Evolutionary conservation across 2,113 vertebrate species (phyloP), one percentile per base, ranked within the genome.

Genomic region (Grammomys dolichurus): DNA sequence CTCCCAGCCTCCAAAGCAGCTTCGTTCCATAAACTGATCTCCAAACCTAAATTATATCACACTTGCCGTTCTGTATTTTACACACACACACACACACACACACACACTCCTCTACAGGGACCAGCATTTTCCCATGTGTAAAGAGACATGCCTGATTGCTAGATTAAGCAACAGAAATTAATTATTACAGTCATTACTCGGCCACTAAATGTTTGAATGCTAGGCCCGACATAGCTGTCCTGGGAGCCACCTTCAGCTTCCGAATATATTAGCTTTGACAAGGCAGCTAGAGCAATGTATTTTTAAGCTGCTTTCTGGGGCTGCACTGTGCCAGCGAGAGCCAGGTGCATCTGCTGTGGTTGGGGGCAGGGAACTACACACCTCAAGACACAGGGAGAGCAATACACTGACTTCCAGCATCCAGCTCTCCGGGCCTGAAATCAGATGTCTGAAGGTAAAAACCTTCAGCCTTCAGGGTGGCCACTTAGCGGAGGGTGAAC

Each of bases 151-250:
- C 76, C 95, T 95, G 96, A 97, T 97, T 97, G 94, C 97, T 97
- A 97, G 95, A 90, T 97, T 98, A 98, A 98, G 97, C 96, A 97
- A 96, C 20, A 36, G 94, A 98, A 98, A 97, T 98, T 98, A 98
- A 96, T 98, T 98, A 97, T 94, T 98, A 96, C 97, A 96, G 94
- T 96, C 96, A 98, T 98, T 97, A 93, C 87, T 98, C 75, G 70
- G 90, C 97, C 94, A 78, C 97, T 98, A 98, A 96, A 77, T 96
- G 95, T 96, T 95, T 95, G 94, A 96, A 96, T 87, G 95, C 96
- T 91, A 96, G 93, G 60, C 94, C 95, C 92, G 95, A 96, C 96
- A 82, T 65, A 65, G 86, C 90, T 46, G 36, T 96, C 97, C 96
- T 94, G 95, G 95, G 96, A 97, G 95, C 76, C 78, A 78, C 95